Base-by-base conservation (phyloP, 2,888 invertebrate species). In the Sphinx pinastri region DNA sequence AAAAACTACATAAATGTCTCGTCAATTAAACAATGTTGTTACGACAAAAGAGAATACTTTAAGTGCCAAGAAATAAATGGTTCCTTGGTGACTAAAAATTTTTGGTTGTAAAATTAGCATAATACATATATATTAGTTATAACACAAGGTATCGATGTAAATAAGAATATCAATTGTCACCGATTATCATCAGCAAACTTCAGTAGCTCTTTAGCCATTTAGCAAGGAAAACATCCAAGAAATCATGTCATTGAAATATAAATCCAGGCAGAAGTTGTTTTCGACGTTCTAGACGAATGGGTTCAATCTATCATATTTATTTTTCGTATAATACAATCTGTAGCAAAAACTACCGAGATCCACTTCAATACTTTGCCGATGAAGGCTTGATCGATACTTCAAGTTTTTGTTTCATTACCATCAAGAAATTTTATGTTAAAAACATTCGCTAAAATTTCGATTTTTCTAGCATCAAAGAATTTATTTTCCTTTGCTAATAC, bases 251-350 rank as follows among this genome's bases (percentile, higher is more conserved):
- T 60, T 60, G 45, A 13, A 47, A 13, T 47, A 47, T 49, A 47
- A 14, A 38, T 60, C 19, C 55, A 25, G 16, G n/a, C 47, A 16
- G 47, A 49, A 63, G 12, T 13, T 63, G 13, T 63, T 49, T 63
- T 63, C 49, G 49, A 49, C 11, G n/a, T n/a, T n/a, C 19, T 19
- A 63, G 63, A 49, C 49, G 19, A 49, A 63, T 12, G 7, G 13
- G 13, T 45, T 19, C 49, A 19, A 63, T 63, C 63, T 19, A 63
- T 63, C 63, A 63, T 13, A 19, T 49, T 55, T 63, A 47, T 19
- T 63, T 63, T 49, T 63, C 49, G 13, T 63, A 4, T 45, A 38
- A n/a, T 16, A 19, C 13, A 13, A n/a, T 25, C 49, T 13, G 19
- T 8, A 5, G 49, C 49, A 63, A 63, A 63, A 63, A 49, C 47